Base-by-base conservation (phyloP, 1,140 invertebrate genomes). In the Rhizoglyphus robini region DNA sequence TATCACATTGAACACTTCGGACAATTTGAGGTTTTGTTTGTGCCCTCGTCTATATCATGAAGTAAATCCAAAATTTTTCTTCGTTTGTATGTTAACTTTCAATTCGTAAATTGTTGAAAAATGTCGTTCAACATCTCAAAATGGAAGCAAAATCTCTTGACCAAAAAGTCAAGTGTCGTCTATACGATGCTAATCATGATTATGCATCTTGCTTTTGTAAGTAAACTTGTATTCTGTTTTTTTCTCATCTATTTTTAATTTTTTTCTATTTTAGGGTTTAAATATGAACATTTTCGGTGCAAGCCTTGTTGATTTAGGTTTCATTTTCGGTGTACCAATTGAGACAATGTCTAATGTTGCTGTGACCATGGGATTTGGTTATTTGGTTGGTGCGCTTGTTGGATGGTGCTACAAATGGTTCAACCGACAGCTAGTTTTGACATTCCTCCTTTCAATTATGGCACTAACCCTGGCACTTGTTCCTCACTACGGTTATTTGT, bases 171-270 rank as follows among this genome's bases (percentile, higher is more conserved):
- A 8, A 54, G 23, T 32, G 23, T 54, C 20, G 23, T 46, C 4
- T 63, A 63, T 23, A 63, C 61, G 3, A 25, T 38, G 4, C 11
- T 36, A 13, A 63, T 63, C 13, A 51, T 63, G 20, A 23, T 63
- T 31, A 63, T 51, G 11, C 61, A 63, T 29, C 47, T 63, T 31
- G 32, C 61, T 4, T 63, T 25, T 63, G 61, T 63, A 58, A 63
- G 61, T 63, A 49, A 18, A n/a, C n/a, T n/a, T n/a, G n/a, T n/a
- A 5, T 15, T 23, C n/a, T 20, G 11, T 63, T 5, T 63, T 46
- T 58, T 3, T 58, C 3, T 51, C n/a, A n/a, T n/a, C n/a, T n/a
- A 20, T 46, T 5, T 63, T 51, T 58, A 25, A 27, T 11, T 27
- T 27, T 8, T 54, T 11, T 27, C 23, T 8, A 11, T 8, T 54